A percentile compares a stretch with the other conserved stretches of the same genome.
These are phyloP conservation scores for Drosophila rubida DNA, from an alignment of 2,888 invertebrate genomes.

Conservation along the genomic window DNA sequence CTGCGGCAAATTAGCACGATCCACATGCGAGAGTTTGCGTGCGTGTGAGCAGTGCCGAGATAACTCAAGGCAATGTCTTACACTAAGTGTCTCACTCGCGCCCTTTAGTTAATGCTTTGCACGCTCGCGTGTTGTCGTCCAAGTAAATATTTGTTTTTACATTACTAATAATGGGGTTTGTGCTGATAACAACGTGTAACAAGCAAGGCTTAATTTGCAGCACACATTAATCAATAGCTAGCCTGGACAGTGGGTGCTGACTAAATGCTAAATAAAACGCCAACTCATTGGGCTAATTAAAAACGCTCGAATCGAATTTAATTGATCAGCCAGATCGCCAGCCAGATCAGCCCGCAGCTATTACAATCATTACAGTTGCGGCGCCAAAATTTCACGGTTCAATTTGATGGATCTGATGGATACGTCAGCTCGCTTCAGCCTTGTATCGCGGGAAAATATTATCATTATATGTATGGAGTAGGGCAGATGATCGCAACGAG, in stretches of 20 bases:
- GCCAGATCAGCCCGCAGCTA: slow-evolving; percentile 45
- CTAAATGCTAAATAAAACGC: slow-evolving; percentile 66
- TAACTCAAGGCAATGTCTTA: background rate
- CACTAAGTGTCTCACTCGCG: background rate
- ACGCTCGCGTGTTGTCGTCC: background rate
- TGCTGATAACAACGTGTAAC: background rate
- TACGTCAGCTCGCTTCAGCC: background rate
- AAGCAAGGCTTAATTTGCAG: background rate
- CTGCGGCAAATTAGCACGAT: too few relatives aligned
- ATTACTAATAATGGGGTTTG: background rate
- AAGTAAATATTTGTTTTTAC: background rate
- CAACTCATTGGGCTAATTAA: slow-evolving; percentile 83
- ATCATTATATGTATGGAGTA: slow-evolving; percentile 3
- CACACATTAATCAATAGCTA: slow-evolving; percentile 24
- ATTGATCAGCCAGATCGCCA: slow-evolving; percentile 79
- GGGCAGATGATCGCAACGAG: slow-evolving; percentile 10
- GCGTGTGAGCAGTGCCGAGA: background rate
- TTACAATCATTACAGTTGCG: slow-evolving; percentile 60
- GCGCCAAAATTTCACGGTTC: slow-evolving; percentile 74
- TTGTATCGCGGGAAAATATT: slow-evolving; percentile 23
- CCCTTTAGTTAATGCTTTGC: background rate
- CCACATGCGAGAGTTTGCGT: background rate
- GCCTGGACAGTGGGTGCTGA: slow-evolving; percentile 48
- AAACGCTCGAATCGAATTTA: slow-evolving; percentile 84
- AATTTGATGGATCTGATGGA: slow-evolving; percentile 62